Evolutionary conservation across 92 coral and sea anemone species (phyloP), one percentile per base, ranked within the genome.

Genomic region (Phymanthus crucifer): DNA sequence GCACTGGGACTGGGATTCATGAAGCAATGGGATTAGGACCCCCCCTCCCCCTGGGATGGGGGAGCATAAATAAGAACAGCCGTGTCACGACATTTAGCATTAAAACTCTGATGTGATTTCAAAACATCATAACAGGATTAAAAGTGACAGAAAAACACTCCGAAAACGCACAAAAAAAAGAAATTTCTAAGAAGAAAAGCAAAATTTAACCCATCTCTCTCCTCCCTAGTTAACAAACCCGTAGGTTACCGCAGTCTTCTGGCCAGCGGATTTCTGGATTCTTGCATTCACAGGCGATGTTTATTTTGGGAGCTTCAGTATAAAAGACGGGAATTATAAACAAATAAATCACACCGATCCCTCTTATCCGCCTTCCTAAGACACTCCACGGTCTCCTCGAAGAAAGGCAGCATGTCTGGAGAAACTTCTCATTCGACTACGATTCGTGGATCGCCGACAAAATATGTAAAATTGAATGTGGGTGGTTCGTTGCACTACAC

Each of bases 401-500:
- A 72, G 50, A 52, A 21, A 34, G 7, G 74, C 6, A 81, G 52
- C 32, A 89, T 89, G 93, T 93, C 99, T 71, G 93, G 98, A 66
- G 98, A 96, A 79, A 79, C 99, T 43, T 87, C 97, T 18, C 97
- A 92, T 29, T 77, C 94, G 40, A 93, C 92, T 14, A 89, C 93
- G 21, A 85, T 96, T 43, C 92, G 92, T 40, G 99, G 99, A 19
- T 89, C 99, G 78, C 98, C 98, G 32, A 96, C 99, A 74, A 96
- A 96, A 79, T 96, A 96, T 75, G 99, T 96, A 32, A 96, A 96
- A 76, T 77, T 96, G 70, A 96, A 96, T 74, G 98, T 96, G 58
- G 99, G 99, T 21, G 99, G 99, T 0, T 96, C 99, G 2, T 86
- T 96, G 1, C 99, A 96, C 50, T 96, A 96, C 92, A 94, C 97